These are phyloP conservation scores for Drosophila kanekoi DNA, from an alignment of 2,888 invertebrate species.

Conservation along the genomic window DNA sequence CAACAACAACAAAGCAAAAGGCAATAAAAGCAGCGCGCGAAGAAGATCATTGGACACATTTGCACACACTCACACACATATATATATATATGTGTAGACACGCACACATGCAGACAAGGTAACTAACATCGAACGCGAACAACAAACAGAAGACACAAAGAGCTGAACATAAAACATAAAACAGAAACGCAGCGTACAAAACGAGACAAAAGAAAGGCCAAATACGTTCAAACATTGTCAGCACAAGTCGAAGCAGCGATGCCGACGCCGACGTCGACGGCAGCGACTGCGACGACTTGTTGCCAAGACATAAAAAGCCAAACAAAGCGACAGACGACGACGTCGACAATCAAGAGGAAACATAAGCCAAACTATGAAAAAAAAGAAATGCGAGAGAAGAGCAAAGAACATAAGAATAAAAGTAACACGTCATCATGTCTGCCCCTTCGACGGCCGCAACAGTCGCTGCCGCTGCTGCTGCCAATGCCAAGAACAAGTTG, in stretches of 20 bases:
- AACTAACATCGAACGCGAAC: conserved; percentile 46
- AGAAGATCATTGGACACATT: conserved; percentile 76
- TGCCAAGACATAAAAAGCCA: conserved; percentile 73
- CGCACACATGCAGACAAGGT: conserved; percentile 33
- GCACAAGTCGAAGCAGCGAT: conserved; percentile 54
- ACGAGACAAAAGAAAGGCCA: conserved; percentile 77
- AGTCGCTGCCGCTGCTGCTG: conserved; percentile 18
- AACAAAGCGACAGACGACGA: conserved; percentile 52
- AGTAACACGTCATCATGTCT: conserved; percentile 77
- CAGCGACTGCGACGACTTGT: conserved; percentile 67
- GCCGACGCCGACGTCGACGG: conserved; percentile 9
- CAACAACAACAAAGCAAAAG: conserved; percentile 47
- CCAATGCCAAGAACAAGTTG: conserved; percentile 77
- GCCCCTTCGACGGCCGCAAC: conserved; percentile 30
- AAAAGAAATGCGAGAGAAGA: conserved; percentile 60
- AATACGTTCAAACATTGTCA: conserved; percentile 72
- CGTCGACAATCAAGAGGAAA: conserved; percentile 63
- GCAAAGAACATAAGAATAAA: conserved; percentile 51
- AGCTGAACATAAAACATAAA: conserved; percentile 51
- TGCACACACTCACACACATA: conserved; percentile 27
- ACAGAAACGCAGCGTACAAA: conserved; percentile 35
- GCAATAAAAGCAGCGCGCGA: conserved; percentile 55
- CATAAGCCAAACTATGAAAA: conserved; percentile 54
- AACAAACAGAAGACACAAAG: conserved; percentile 45
- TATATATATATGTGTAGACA: background rate